These are phyloP conservation scores for Myotis lucifugus DNA, from an alignment of 2,113 vertebrate species.

Conservation along the genomic window DNA sequence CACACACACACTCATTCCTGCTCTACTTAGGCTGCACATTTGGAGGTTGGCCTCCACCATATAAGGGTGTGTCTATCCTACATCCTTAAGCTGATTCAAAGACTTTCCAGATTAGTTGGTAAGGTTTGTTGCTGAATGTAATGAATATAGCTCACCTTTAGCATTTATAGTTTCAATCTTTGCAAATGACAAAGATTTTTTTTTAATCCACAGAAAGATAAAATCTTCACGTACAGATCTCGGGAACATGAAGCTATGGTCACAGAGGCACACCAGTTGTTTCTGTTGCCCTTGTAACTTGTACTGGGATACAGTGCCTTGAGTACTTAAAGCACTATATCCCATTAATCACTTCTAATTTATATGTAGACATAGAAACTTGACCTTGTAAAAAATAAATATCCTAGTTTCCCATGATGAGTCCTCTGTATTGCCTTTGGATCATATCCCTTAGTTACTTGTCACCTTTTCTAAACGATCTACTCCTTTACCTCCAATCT, in stretches of 20 bases:
- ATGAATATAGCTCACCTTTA: background rate
- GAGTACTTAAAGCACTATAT: background rate
- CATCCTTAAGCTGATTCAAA: background rate
- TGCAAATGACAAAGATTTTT: background rate
- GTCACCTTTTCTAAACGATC: background rate
- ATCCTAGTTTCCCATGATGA: background rate
- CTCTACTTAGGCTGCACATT: background rate
- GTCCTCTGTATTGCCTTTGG: background rate
- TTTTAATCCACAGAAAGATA: background rate
- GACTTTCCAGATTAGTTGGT: background rate
- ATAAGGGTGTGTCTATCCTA: background rate
- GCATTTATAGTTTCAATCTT: background rate
- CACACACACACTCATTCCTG: background rate
- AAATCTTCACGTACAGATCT: background rate
- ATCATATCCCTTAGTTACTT: background rate
- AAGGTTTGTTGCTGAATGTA: background rate
- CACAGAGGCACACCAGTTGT: background rate
- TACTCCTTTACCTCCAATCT: background rate
- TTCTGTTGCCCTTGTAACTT: background rate
- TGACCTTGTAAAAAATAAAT: background rate
- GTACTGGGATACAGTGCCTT: background rate
- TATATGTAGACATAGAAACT: background rate
- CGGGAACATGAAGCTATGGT: background rate
- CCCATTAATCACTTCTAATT: background rate
- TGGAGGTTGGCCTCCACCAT: background rate